Conservation (phyloP, 2,113 vertebrate genomes). For the Poeciliopsis prolifica region DNA sequence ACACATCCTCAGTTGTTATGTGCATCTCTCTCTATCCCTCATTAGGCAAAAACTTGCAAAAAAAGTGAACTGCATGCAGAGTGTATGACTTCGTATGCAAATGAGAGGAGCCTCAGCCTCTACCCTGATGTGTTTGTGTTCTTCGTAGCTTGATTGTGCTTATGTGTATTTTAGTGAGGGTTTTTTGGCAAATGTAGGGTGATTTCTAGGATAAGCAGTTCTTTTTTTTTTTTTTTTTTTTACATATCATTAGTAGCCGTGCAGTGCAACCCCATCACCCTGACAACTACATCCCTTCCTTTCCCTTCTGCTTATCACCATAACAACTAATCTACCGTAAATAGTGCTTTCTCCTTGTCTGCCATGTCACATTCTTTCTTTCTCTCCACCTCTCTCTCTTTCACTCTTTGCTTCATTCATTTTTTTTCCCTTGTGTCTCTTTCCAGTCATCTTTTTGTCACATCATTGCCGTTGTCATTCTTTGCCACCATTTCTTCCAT, state of each 20-base stretch:
- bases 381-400: conserved; percentile 18
- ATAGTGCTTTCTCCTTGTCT: conserved; percentile 55
- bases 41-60: conserved; percentile 60
- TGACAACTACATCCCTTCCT: conserved; percentile 74
- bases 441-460: conserved; percentile 41
- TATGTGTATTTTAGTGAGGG: conserved; percentile 20
- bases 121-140: conserved; percentile 44
- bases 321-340: conserved; percentile 79
- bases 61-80: conserved; percentile 56
- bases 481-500: conserved; percentile 12
- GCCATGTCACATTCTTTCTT: conserved; percentile 27
- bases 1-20: conserved; percentile 26
- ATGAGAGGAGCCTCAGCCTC: conserved; percentile 57
- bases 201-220: conserved; percentile 60
- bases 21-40: conserved; percentile 48
- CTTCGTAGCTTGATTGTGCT: conserved; percentile 31
- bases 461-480: conserved; percentile 45
- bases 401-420: conserved; percentile 38
- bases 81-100: conserved; percentile 68
- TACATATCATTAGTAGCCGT: conserved; percentile 72
- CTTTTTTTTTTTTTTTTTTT: conserved; percentile 72
- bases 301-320: conserved; percentile 73
- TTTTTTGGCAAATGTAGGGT: conserved; percentile 49
- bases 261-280: conserved; percentile 70
- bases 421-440: conserved; percentile 17